A percentile compares a stretch with the other conserved stretches of the same genome.
Evolutionary conservation across 2,797 vertebrate genomes (phyloP).

Genomic region (Clarias fuscus): DNA sequence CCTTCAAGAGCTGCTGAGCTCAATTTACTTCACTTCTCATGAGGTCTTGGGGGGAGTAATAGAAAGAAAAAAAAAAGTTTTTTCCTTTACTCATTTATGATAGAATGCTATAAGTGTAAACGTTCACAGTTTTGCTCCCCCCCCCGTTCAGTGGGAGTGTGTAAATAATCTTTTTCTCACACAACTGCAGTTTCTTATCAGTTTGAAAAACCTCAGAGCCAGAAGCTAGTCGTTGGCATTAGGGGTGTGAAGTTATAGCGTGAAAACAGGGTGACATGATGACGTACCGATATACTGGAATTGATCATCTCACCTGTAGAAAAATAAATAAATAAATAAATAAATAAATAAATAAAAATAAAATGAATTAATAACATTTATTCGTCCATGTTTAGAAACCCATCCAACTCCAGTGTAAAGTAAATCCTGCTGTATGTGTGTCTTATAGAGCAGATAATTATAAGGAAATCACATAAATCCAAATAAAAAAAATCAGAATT

Average conservation of each 20-base stretch:
- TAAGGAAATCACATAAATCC: too few relatives aligned
- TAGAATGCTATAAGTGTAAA: background rate
- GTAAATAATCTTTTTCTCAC: background rate
- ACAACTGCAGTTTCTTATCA: constrained; percentile 35
- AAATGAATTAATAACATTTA: too few relatives aligned
- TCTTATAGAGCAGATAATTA: too few relatives aligned
- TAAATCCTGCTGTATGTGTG: too few relatives aligned
- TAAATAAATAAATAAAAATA: background rate
- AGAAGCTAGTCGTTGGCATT: constrained; percentile 50
- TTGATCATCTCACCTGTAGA: background rate
- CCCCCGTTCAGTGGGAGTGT: background rate
- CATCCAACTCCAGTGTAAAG: too few relatives aligned
- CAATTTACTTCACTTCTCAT: background rate
- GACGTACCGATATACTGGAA: background rate
- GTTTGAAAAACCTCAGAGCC: constrained; percentile 57
- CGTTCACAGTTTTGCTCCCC: background rate
- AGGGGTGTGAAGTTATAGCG: background rate
- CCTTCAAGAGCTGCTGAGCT: too few relatives aligned
- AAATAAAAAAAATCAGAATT: too few relatives aligned
- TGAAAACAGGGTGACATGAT: background rate
- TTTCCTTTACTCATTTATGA: background rate
- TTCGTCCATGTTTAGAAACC: too few relatives aligned
- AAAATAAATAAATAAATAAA: background rate
- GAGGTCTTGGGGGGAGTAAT: background rate
- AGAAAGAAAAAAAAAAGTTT: background rate